These are phyloP conservation scores for Salpingus planirostris DNA, from an alignment of 2,888 invertebrate species.

Conservation along the genomic window DNA sequence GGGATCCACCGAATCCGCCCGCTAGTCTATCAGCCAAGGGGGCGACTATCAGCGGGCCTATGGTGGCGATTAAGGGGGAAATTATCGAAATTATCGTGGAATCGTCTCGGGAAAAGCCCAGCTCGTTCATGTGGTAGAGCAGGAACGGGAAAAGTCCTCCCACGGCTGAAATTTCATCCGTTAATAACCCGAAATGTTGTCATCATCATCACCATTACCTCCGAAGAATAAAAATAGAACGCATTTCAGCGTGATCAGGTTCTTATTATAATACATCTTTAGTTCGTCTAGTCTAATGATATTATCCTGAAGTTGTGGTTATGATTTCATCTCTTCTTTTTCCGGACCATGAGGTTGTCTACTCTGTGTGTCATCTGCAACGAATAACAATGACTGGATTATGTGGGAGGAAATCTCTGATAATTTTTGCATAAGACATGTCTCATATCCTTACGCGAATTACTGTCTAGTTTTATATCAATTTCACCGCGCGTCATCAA, in stretches of 20 bases:
- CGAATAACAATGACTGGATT: no score
- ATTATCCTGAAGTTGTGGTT: slow-evolving; percentile 4
- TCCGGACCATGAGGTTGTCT: slow-evolving; percentile 9
- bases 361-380: no score
- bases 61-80: slow-evolving; percentile 67
- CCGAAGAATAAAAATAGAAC: slow-evolving; percentile 74
- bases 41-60: slow-evolving; percentile 70
- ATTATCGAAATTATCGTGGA: slow-evolving; percentile 69
- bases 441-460: no score
- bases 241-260: slow-evolving; percentile 68
- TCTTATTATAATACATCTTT: slow-evolving; percentile 51
- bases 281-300: no score
- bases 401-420: slow-evolving; percentile 9
- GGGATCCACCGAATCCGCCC: slow-evolving; percentile 34
- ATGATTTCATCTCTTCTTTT: slow-evolving; percentile 15
- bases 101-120: slow-evolving; percentile 67
- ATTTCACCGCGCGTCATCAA: no score
- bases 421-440: no score
- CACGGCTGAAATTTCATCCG: slow-evolving; percentile 63
- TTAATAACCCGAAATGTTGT: no score
- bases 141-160: slow-evolving; percentile 77
- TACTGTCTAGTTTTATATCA: no score
- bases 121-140: slow-evolving; percentile 63
- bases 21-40: slow-evolving; percentile 69
- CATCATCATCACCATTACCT: no score